Evolutionary conservation across 2,888 invertebrate species (phyloP).

Genomic region (Microplitis manilae): DNA sequence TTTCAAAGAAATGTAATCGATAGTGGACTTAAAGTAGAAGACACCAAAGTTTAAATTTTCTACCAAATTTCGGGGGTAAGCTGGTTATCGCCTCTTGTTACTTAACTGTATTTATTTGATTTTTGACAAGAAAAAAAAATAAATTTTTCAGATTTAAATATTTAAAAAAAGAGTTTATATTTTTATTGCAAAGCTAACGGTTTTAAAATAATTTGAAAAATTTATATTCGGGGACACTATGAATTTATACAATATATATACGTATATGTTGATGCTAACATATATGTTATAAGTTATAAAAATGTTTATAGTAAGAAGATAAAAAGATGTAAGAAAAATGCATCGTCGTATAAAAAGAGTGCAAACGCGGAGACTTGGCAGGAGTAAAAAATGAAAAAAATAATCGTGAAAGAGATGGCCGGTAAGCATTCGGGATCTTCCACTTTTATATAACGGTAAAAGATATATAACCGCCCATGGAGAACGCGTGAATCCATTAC

Average conservation of each 20-base stretch:
- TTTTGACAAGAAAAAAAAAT: too few relatives aligned
- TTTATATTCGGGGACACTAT: background rate
- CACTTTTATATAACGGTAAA: conserved; percentile 41
- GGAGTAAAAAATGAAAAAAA: conserved; percentile 10
- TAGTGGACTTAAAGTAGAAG: too few relatives aligned
- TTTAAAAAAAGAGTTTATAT: too few relatives aligned
- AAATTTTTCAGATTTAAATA: too few relatives aligned
- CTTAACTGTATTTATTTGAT: too few relatives aligned
- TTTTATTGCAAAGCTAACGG: background rate
- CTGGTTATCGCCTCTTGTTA: too few relatives aligned
- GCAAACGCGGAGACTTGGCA: conserved; percentile 6
- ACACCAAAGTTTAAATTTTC: too few relatives aligned
- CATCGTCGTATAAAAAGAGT: conserved; percentile 12
- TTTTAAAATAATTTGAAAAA: background rate
- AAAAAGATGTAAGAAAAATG: conserved; percentile 22
- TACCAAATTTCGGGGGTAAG: too few relatives aligned
- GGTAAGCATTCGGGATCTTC: conserved; percentile 35
- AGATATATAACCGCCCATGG: conserved; percentile 40
- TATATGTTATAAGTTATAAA: conserved; percentile 1
- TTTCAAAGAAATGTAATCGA: too few relatives aligned
- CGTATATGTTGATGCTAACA: background rate
- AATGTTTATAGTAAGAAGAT: background rate
- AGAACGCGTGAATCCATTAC: conserved; percentile 43
- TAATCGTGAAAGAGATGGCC: conserved; percentile 27
- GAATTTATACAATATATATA: conserved; percentile 15